Evolutionary conservation across 1,140 invertebrate species (phyloP).

Genomic region (Lysiphlebus fabarum): DNA sequence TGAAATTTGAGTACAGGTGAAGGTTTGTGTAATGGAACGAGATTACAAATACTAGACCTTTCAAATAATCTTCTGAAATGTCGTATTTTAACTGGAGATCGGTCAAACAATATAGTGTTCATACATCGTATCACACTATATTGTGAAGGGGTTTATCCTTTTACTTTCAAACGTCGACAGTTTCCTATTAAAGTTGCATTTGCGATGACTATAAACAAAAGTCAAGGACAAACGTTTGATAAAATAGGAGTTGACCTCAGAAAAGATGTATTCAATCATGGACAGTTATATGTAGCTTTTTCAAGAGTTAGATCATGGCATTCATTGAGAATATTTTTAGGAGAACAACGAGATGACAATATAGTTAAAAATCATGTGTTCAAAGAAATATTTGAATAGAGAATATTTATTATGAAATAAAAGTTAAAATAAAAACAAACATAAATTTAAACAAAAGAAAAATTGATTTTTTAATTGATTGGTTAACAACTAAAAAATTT

Average conservation of each 20-base stretch:
- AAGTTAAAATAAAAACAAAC: neutral
- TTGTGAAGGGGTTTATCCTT: conserved; percentile 10
- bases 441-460: no score
- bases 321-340: neutral
- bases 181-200: neutral
- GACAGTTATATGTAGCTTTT: conserved; percentile 23
- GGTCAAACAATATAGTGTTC: conserved; percentile 20
- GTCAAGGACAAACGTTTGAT: conserved; percentile 35
- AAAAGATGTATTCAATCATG: conserved; percentile 39
- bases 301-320: conserved; percentile 15
- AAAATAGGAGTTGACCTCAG: conserved; percentile 36
- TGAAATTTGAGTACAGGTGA: conserved; percentile 7
- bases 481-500: no score
- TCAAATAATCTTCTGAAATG: conserved; percentile 28
- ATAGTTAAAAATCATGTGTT: neutral
- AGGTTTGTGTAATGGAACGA: conserved; percentile 23
- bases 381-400: neutral
- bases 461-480: no score
- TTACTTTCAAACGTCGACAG: conserved; percentile 4
- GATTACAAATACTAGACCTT: conserved; percentile 25
- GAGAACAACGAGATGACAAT: neutral
- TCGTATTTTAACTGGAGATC: conserved; percentile 28
- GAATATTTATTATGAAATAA: neutral
- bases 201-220: conserved; percentile 4
- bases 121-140: conserved; percentile 18